Conservation (phyloP, 2,113 vertebrate genomes). For the Anguilla japonica region DNA sequence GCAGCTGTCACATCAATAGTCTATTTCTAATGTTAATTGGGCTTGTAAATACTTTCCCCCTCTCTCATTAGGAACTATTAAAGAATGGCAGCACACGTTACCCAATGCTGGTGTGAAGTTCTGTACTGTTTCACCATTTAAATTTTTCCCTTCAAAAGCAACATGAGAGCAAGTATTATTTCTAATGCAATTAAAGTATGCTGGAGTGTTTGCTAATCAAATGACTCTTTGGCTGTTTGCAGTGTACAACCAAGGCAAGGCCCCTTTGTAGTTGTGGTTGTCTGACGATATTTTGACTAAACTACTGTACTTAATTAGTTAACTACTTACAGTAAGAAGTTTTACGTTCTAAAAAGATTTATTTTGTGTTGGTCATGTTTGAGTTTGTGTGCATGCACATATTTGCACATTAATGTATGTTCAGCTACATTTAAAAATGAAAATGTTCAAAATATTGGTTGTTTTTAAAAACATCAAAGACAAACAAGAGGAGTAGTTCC, state of each 20-base stretch:
- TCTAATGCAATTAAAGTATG: not conserved
- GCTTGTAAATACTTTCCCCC: conserved; percentile 37
- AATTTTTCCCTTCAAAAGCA: not conserved
- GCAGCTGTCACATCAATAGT: conserved; percentile 58
- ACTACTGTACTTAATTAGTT: not conserved
- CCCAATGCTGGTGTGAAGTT: not conserved
- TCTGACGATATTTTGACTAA: not conserved
- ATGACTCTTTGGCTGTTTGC: not conserved
- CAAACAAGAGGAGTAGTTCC: not conserved
- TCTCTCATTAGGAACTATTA: conserved; percentile 4
- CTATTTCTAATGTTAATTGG: conserved; percentile 50
- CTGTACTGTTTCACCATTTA: not conserved
- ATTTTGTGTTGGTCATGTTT: not conserved
- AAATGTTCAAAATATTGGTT: not conserved
- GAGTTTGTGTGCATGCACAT: not conserved
- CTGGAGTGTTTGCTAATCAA: not conserved
- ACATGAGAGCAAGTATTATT: not conserved
- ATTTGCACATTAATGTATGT: not conserved
- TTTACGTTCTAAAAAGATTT: not conserved
- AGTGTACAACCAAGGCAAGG: not conserved
- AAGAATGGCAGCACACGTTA: not conserved
- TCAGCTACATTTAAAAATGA: not conserved
- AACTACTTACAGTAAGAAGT: not conserved
- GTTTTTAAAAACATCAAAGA: not conserved
- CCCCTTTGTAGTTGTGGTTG: not conserved